Evolutionary conservation across 2,888 invertebrate genomes (phyloP), one percentile per base, ranked within the genome.

Genomic region (Caradrina clavipalpis): DNA sequence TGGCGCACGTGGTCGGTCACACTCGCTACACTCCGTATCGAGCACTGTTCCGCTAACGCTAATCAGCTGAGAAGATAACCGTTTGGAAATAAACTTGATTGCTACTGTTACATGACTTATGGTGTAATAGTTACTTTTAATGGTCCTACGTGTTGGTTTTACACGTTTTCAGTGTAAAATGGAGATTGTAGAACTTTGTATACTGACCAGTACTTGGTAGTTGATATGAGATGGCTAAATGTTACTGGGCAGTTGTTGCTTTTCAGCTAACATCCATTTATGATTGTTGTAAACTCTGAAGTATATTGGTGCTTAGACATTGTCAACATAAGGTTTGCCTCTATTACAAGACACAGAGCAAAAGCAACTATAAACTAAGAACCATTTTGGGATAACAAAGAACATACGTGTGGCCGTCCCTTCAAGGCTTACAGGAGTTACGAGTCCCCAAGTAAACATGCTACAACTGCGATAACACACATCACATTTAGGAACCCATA

Each of bases 61-160:
- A 76, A 80, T 80, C 80, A 76, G 65, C 56, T 80, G 53, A 55
- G 70, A 70, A 80, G 76, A 77, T 77, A 76, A 77, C 51, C 59
- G 60, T 42, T 55, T 56, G 56, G 51, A 58, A 76, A 70, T 63
- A 56, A 70, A 63, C 59, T 62, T 63, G 76, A 80, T 62, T 56
- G 62, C 62, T 31, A 11, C 35, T 50, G 22, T 75, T 75, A 59
- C 61, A 53, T 60, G 60, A 65, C 11, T 50, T 53, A 56, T 56
- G 65, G 53, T 59, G 60, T 65, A 70, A 76, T 60, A 17, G 62
- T n/a, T 19, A 42, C 21, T 54, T 53, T 58, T 49, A 55, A 49
- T 78, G 50, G 15, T 39, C 21, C 15, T 17, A 42, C 17, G 15
- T 74, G 15, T 53, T 49, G 55, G 49, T 54, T 65, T 65, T 53